These are phyloP conservation scores for Rana temporaria DNA, from an alignment of 2,113 vertebrate genomes.

Conservation along the genomic window DNA sequence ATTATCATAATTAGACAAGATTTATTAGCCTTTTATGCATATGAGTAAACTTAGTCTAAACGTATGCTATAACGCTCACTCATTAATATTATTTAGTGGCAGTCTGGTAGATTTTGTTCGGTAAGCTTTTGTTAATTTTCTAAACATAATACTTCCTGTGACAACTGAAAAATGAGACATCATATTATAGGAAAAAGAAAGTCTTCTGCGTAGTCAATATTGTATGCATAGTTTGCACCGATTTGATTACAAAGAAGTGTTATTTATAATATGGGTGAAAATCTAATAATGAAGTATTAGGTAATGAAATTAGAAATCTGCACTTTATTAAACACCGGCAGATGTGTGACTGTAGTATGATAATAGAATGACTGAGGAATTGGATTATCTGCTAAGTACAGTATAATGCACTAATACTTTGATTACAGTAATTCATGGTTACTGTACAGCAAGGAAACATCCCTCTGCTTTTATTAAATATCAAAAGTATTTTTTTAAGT, in stretches of 20 bases:
- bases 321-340: conserved; percentile 36
- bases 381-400: conserved; percentile 10
- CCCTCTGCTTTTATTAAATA: not conserved
- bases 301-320: conserved; percentile 24
- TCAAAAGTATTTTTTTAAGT: too few relatives aligned
- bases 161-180: too few relatives aligned
- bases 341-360: conserved; percentile 25
- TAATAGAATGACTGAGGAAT: conserved; percentile 29
- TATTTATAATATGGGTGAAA: conserved; percentile 33
- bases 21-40: too few relatives aligned
- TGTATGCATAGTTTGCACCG: not conserved
- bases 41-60: too few relatives aligned
- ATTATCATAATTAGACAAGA: too few relatives aligned
- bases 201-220: not conserved
- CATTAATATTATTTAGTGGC: too few relatives aligned
- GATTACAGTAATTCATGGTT: not conserved
- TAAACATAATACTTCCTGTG: too few relatives aligned
- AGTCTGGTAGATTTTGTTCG: too few relatives aligned
- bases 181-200: too few relatives aligned
- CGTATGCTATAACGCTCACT: too few relatives aligned
- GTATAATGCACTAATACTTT: conserved; percentile 7
- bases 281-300: conserved; percentile 34
- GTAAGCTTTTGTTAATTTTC: too few relatives aligned
- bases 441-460: not conserved
- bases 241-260: conserved; percentile 27